A percentile compares a stretch with the other conserved stretches of the same genome.
These are phyloP conservation scores for Typhlichthys subterraneus DNA, from an alignment of 2,797 vertebrate genomes.

Conservation along the genomic window DNA sequence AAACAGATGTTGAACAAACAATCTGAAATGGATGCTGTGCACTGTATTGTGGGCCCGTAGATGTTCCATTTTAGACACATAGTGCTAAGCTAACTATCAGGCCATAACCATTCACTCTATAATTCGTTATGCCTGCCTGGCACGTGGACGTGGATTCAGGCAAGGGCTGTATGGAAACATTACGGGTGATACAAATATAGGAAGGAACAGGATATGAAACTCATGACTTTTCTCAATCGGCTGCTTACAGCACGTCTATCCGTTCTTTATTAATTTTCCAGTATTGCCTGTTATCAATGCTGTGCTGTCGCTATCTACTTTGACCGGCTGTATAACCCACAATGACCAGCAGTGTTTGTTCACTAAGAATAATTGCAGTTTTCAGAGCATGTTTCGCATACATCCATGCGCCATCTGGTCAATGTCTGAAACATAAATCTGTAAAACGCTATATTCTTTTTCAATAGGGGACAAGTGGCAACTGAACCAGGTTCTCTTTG, in stretches of 20 bases:
- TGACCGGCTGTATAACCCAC: slow-evolving; percentile 13
- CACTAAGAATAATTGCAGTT: slow-evolving; percentile 7
- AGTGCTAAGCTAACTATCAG: slow-evolving; percentile 37
- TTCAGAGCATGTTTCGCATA: slow-evolving; percentile 1
- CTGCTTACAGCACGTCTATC: slow-evolving; percentile 28
- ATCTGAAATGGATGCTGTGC: slow-evolving; percentile 34
- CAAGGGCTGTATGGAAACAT: slow-evolving; percentile 9
- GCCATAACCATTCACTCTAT: slow-evolving; percentile 31
- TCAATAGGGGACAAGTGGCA: too few species aligned
- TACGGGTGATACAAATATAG: slow-evolving; percentile 21
- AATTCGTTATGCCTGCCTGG: slow-evolving; percentile 15
- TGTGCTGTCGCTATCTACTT: slow-evolving; percentile 21
- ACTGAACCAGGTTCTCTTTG: too few species aligned
- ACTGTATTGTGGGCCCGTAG: slow-evolving; percentile 42
- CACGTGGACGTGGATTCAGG: slow-evolving; percentile 31
- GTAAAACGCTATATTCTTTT: slow-evolving; percentile 6
- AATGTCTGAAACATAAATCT: slow-evolving; percentile 10
- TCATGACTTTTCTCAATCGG: slow-evolving; percentile 24
- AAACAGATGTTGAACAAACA: slow-evolving; percentile 43
- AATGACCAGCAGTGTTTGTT: slow-evolving; percentile 8
- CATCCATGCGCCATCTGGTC: slow-evolving; percentile 17
- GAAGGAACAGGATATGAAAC: slow-evolving; percentile 20
- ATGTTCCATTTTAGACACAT: slow-evolving; percentile 21
- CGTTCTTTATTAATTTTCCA: slow-evolving; percentile 37
- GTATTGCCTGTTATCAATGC: slow-evolving; percentile 32